Percentiles rank a stretch among this genome's conserved stretches.
phyloP scores from a whole-genome alignment of 1,140 invertebrate species.

The Galleria mellonella region DNA sequence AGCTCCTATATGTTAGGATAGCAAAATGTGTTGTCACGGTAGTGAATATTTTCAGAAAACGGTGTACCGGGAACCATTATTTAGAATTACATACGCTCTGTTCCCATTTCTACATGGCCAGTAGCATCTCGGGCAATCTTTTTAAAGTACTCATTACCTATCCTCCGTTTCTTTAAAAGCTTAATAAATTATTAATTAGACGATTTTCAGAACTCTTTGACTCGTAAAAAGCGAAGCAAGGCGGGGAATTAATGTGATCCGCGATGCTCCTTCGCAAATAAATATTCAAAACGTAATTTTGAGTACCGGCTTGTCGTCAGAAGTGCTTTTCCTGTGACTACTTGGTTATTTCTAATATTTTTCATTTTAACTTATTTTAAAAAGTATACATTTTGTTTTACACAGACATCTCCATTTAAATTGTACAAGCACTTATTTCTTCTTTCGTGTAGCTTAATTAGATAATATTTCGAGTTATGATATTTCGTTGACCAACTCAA shows the following conservation, averaged over 20 bases:
- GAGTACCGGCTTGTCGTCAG: conserved; percentile 1
- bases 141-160: conserved; percentile 38
- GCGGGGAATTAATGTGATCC: conserved; percentile 16
- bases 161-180: conserved; percentile 39
- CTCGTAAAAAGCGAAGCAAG: conserved; percentile 14
- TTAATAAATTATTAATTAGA: conserved; percentile 56
- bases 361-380: too few relatives aligned
- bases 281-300: conserved; percentile 21
- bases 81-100: conserved; percentile 40
- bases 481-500: too few relatives aligned
- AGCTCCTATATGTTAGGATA: neutral
- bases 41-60: conserved; percentile 38
- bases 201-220: conserved; percentile 31
- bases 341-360: too few relatives aligned
- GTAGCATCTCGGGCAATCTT: conserved; percentile 18
- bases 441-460: too few relatives aligned
- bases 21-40: conserved; percentile 4
- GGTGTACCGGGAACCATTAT: conserved; percentile 32
- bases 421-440: too few relatives aligned
- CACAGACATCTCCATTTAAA: too few relatives aligned
- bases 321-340: neutral
- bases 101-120: conserved; percentile 31
- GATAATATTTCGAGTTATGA: too few relatives aligned
- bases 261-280: conserved; percentile 18
- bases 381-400: too few relatives aligned